These are phyloP conservation scores for Tetramorium parvispinum DNA, from an alignment of 1,140 invertebrate species.

Conservation along the genomic window DNA sequence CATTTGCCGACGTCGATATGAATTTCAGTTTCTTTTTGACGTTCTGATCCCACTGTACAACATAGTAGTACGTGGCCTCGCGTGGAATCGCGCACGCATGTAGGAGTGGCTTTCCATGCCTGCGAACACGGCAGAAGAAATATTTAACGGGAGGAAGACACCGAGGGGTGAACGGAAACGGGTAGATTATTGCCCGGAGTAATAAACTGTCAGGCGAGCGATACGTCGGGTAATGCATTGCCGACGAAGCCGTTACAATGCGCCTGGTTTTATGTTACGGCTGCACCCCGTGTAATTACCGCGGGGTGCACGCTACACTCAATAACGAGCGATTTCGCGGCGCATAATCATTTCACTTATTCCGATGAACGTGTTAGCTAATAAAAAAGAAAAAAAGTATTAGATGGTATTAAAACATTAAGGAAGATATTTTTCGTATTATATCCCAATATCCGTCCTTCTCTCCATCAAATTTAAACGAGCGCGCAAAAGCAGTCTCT, in stretches of 20 bases:
- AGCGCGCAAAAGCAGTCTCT: neutral
- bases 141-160: conserved; percentile 58
- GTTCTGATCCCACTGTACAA: neutral
- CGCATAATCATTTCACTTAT: conserved; percentile 33
- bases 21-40: conserved; percentile 9
- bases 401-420: neutral
- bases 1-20: conserved; percentile 2
- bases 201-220: conserved; percentile 61
- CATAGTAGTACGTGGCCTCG: neutral
- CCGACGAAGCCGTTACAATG: conserved; percentile 54
- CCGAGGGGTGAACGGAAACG: conserved; percentile 16
- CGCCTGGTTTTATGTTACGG: conserved; percentile 44
- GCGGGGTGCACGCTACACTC: conserved; percentile 39
- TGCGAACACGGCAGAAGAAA: conserved; percentile 26
- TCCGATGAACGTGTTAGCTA: neutral
- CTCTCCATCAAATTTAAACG: neutral
- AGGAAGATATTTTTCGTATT: neutral
- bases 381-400: neutral
- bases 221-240: conserved; percentile 46
- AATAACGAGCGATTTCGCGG: conserved; percentile 15
- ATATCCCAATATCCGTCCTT: neutral
- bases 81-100: neutral
- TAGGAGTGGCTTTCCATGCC: conserved; percentile 28
- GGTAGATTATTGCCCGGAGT: conserved; percentile 54
- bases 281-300: conserved; percentile 64